Base-by-base conservation (phyloP, 2,888 invertebrate genomes). In the Rhaphigaster nebulosa region DNA sequence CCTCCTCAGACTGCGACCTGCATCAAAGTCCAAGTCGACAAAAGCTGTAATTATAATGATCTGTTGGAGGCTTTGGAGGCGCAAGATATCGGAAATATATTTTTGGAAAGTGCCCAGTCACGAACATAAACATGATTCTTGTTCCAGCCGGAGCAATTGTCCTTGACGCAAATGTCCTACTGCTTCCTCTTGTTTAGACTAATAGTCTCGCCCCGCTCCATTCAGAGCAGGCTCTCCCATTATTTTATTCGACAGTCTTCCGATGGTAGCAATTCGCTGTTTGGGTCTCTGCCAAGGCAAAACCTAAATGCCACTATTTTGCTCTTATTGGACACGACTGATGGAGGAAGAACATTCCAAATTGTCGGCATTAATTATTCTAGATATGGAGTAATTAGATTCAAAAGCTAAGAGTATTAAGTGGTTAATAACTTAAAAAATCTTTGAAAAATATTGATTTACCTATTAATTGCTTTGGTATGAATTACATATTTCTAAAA, bases 161-260 rank as follows among this genome's bases (percentile, higher is more conserved):
- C 84, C 84, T 50, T 84, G 84, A 84, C 84, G 84, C 45, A 84
- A 76, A 84, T 84, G 84, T 45, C 84, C 84, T n/a, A 6, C n/a
- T 15, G 45, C 84, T 84, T 84, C 84, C 84, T 84, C 84, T 84
- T 84, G 84, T 84, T 84, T 41, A 84, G 84, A 84, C 84, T 84
- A 84, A 84, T 84, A 84, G 84, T 84, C 84, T 45, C 45, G 38
- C 84, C 45, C 45, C 45, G 84, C 84, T 84, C 84, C 84, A 84
- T 84, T 84, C 84, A 84, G 84, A 84, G 45, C 84, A 84, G 84
- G 84, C 84, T 15, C 26, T 18, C n/a, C 84, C 45, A 84, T 84
- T 84, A 84, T 84, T 84, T 84, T 84, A 84, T 84, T 84, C 84
- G 45, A 84, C 45, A 84, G 84, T 45, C 84, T 84, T 84, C 84